phyloP scores from a whole-genome alignment of 2,888 invertebrate genomes.

The Chloroclysta siterata region DNA sequence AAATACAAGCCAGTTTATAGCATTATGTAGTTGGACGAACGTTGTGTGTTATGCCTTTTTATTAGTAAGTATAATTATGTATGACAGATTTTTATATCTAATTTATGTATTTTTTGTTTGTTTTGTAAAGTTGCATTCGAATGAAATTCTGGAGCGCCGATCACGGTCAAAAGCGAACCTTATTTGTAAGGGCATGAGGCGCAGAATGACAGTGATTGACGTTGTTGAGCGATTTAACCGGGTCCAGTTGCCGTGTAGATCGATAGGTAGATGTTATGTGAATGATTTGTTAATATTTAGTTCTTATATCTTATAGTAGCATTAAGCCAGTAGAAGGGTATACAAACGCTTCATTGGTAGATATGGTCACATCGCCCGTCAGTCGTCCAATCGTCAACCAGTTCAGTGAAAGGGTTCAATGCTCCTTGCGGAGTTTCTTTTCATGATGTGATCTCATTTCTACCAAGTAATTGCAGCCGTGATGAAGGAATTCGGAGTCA shows the following conservation, averaged over 20 bases:
- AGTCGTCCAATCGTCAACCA: neutral
- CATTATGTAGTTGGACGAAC: conserved; percentile 65
- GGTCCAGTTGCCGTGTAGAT: conserved; percentile 63
- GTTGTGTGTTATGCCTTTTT: conserved; percentile 72
- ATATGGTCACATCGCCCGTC: conserved; percentile 25
- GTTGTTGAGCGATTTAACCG: conserved; percentile 46
- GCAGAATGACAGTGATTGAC: conserved; percentile 49
- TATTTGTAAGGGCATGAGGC: conserved; percentile 42
- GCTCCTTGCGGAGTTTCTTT: neutral
- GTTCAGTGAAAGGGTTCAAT: neutral
- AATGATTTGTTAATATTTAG: conserved; percentile 54
- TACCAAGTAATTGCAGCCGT: conserved; percentile 47
- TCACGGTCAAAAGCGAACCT: conserved; percentile 48
- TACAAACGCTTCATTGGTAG: conserved; percentile 55
- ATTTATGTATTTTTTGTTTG: conserved; percentile 45
- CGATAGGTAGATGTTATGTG: conserved; percentile 82
- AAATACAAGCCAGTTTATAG: conserved; percentile 64
- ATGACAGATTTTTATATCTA: conserved; percentile 55
- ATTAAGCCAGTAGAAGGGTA: conserved; percentile 64
- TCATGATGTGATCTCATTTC: conserved; percentile 29
- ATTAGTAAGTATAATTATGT: conserved; percentile 61
- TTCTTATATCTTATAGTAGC: conserved; percentile 55
- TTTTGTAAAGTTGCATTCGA: conserved; percentile 61
- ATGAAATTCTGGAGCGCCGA: conserved; percentile 47
- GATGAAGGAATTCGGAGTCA: conserved; percentile 52